A percentile compares a stretch with the other conserved stretches of the same genome.
Conservation (phyloP, 2,113 vertebrate genomes). For the Hydrochoerus hydrochaeris region DNA sequence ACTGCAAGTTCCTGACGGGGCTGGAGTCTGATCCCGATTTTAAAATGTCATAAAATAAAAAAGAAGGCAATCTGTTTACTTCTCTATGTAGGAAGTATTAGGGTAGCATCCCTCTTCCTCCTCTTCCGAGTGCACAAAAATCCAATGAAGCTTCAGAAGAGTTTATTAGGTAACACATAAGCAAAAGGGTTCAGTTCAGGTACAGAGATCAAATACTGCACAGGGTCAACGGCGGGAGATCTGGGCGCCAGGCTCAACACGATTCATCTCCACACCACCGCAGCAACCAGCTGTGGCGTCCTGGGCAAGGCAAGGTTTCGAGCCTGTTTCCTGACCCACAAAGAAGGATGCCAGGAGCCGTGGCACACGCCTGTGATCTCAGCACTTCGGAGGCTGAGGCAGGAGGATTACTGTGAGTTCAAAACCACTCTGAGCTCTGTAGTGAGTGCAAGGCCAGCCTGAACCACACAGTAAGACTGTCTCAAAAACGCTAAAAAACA, state of each 20-base stretch:
- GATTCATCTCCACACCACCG: background rate
- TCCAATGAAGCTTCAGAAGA: background rate
- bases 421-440: background rate
- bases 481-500: background rate
- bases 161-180: background rate
- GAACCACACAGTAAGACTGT: background rate
- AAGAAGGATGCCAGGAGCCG: background rate
- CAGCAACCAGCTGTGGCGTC: background rate
- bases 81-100: background rate
- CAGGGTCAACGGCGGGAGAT: background rate
- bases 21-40: slow-evolving; percentile 87
- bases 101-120: background rate
- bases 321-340: background rate
- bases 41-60: slow-evolving; percentile 53
- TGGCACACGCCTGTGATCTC: background rate
- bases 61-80: slow-evolving; percentile 1
- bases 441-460: background rate
- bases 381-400: background rate
- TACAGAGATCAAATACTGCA: background rate
- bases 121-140: slow-evolving; percentile 52
- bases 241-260: background rate
- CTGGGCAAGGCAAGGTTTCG: background rate
- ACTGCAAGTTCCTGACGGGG: slow-evolving; percentile 88
- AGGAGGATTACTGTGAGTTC: background rate
- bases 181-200: background rate